Base-by-base conservation (phyloP, 2,113 vertebrate genomes). In the Oncorhynchus nerka region DNA sequence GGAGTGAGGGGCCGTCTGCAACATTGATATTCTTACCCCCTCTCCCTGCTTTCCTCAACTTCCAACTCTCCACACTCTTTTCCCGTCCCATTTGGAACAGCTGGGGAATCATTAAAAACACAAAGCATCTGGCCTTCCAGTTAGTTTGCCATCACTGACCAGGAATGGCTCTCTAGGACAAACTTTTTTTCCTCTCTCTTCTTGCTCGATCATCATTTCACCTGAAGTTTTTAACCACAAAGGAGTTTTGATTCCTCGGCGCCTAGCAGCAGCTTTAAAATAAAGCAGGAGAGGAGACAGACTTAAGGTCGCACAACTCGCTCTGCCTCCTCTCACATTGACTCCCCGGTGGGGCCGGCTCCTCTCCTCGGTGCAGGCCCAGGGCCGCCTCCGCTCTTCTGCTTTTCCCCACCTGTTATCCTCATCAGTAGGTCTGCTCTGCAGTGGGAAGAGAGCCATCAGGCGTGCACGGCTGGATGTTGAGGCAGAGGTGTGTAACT, bases 71-170 rank as follows among this genome's bases (percentile, higher is more conserved):
- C 68, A 66, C 57, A 49, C 26, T 69, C 39, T 45, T 45, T 3
- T 16, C 67, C 62, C 28, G 12, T 74, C 6, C 24, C 49, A 30
- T 39, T 2, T 13, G 48, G 20, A 62, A 72, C 76, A 78, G 62
- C 76, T 82, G 76, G 51, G 26, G 28, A 82, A 78, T 30, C 49
- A 77, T 66, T 82, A 68, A 39, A 39, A 72, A 69, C 45, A 39
- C 0, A 64, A 70, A 73, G 39, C 76, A 82, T 49, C 69, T 75
- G 80, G 73, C 71, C 24, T 61, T 65, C 64, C 24, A 20, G 78
- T 81, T 78, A 71, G 68, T 26, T 12, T 26, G 12, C 62, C 51
- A 34, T 26, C 62, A n/a, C 24, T 67, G 68, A 66, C 72, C 75
- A 75, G 65, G 39, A 70, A 49, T 26, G 16, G 28, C 24, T 26